Evolutionary conservation across 2,113 vertebrate genomes (phyloP).

Genomic region (Mormyrus iriodes): DNA sequence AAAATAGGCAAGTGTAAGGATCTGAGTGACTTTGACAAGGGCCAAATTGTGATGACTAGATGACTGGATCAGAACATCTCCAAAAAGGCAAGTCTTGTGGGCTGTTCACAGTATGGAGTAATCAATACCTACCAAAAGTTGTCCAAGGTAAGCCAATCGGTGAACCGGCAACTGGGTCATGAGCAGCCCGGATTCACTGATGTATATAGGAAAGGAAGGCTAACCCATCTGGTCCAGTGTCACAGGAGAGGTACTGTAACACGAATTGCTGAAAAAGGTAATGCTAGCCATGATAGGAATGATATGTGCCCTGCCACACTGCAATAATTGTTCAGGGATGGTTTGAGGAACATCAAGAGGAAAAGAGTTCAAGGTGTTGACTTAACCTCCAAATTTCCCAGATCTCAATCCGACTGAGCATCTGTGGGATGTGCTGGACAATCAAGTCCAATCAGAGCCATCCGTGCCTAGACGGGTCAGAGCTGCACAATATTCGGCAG

Average conservation of each 20-base stretch:
- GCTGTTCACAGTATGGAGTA: not conserved
- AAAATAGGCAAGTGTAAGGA: not conserved
- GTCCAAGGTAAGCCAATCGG: not conserved
- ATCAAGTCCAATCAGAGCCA: no score
- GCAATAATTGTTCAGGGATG: not conserved
- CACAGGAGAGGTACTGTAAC: not conserved
- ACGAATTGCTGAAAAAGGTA: no score
- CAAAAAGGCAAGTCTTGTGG: not conserved
- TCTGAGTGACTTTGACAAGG: not conserved
- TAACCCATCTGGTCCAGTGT: not conserved
- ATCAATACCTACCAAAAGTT: not conserved
- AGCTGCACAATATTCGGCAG: not conserved
- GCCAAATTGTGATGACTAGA: not conserved
- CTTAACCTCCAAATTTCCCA: no score
- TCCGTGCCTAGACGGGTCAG: not conserved
- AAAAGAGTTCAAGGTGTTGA: not conserved
- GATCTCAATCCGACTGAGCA: no score
- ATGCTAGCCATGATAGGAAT: no score
- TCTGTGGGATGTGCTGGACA: no score
- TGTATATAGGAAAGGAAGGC: not conserved
- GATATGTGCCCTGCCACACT: not conserved
- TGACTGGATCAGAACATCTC: not conserved
- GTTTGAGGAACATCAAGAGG: not conserved
- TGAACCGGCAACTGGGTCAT: not conserved
- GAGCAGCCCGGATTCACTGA: not conserved